A percentile compares a stretch with the other conserved stretches of the same genome.
Conservation (phyloP, 2,888 invertebrate genomes). For the Stratiomys singularior region DNA sequence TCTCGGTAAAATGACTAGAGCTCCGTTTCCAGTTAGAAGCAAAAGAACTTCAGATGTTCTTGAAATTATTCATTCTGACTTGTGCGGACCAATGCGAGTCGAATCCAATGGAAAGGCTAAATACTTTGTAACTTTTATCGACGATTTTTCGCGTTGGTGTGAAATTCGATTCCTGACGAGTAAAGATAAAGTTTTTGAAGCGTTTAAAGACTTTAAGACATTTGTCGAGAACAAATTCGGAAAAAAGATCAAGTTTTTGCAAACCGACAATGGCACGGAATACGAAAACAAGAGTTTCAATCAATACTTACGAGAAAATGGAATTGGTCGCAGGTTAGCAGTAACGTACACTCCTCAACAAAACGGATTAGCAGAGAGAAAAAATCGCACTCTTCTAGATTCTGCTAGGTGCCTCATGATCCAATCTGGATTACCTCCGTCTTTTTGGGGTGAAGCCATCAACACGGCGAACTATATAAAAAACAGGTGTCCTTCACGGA, state of each 20-base stretch:
- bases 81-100: conserved; percentile 3
- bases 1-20: neutral
- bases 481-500: conserved; percentile 47
- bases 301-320: conserved; percentile 19
- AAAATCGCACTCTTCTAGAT: conserved; percentile 53
- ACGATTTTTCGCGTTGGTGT: conserved; percentile 1
- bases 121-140: conserved; percentile 34
- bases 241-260: neutral
- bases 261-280: conserved; percentile 38
- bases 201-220: conserved; percentile 10
- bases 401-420: conserved; percentile 53
- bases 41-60: neutral
- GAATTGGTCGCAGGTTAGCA: conserved; percentile 52
- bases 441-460: conserved; percentile 40
- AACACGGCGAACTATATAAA: conserved; percentile 53
- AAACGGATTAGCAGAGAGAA: conserved; percentile 53
- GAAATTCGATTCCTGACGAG: conserved; percentile 12
- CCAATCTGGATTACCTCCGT: conserved; percentile 26
- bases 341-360: conserved; percentile 53
- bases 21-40: neutral
- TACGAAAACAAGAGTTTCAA: neutral
- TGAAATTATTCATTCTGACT: neutral
- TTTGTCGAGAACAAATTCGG: conserved; percentile 49
- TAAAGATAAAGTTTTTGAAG: conserved; percentile 9
- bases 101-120: neutral